Conservation (phyloP, 2,888 invertebrate genomes). For the Arrhopalites spinosus region DNA sequence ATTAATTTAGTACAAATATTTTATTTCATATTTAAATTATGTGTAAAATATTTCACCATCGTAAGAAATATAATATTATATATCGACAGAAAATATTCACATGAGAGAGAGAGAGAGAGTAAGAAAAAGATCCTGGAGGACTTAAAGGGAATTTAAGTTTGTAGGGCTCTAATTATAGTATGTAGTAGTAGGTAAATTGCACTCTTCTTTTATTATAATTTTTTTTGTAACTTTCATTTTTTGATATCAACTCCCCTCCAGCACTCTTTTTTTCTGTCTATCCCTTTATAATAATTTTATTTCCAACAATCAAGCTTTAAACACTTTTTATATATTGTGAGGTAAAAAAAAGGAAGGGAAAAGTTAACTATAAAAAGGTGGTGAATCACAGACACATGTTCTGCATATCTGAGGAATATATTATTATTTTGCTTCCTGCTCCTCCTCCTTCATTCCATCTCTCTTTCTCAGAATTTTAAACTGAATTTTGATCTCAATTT, state of each 20-base stretch:
- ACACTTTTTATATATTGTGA: neutral
- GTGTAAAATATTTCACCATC: too few species aligned
- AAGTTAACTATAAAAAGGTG: too few species aligned
- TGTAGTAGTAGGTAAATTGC: neutral
- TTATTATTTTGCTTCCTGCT: neutral
- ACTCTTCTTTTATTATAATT: neutral
- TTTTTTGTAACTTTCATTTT: neutral
- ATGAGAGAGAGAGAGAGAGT: too few species aligned
- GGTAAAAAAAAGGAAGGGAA: too few species aligned
- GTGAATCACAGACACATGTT: neutral
- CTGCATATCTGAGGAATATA: neutral
- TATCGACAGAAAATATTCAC: too few species aligned
- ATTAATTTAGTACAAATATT: too few species aligned
- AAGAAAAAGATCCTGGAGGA: too few species aligned
- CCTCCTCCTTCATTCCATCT: neutral
- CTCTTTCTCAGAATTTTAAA: neutral
- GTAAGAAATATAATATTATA: too few species aligned
- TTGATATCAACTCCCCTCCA: neutral
- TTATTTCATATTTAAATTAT: too few species aligned
- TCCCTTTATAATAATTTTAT: neutral
- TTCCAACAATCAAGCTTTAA: neutral
- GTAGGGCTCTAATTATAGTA: neutral
- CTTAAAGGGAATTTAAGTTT: neutral
- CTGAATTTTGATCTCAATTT: constrained; percentile 7
- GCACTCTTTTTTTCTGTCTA: neutral